Base-by-base conservation (phyloP, 2,797 vertebrate genomes). In the Pteronotus mesoamericanus region DNA sequence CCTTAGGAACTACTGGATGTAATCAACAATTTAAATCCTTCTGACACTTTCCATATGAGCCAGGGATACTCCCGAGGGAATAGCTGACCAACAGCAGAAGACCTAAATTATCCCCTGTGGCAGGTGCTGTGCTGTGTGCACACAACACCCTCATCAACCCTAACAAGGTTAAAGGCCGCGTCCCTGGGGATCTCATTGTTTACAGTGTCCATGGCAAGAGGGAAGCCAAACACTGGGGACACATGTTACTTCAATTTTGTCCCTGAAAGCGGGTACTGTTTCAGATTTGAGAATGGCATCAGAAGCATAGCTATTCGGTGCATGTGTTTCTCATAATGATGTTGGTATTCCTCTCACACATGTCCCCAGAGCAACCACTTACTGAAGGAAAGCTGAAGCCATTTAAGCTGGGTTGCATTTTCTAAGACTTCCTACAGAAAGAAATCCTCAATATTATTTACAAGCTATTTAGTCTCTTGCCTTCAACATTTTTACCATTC, bases 371-470 rank as follows among this genome's bases (percentile, higher is more conserved):
- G 77, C 89, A 32, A 93, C 88, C 84, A 80, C 86, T 94, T 75
- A 42, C 44, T 7, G 69, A 96, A 96, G 68, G 82, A 71, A 94
- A 75, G 15, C 84, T 66, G n/a, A 95, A 95, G 91, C 9, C 75
- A 48, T 96, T 94, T 95, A 39, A 69, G 7, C 16, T 80, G 72
- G 86, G 86, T 46, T 79, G 82, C 42, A 51, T 92, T 83, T 74
- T 93, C 89, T 92, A 75, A 95, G 89, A 55, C 15, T 84, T 89
- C 69, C 64, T 55, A 72, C 26, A 90, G 69, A 83, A 90, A 61
- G 66, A 75, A 94, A 66, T 57, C 64, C 57, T 96, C n/a, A 55
- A 0, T 66, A 1, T 7, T 21, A 72, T 39, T 77, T 64, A 9
- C 19, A 68, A 66, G 71, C 2, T 32, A 59, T 48, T 61, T 91